Evolutionary conservation across 2,797 vertebrate species (phyloP).

Genomic region (Crenuchus spilurus): DNA sequence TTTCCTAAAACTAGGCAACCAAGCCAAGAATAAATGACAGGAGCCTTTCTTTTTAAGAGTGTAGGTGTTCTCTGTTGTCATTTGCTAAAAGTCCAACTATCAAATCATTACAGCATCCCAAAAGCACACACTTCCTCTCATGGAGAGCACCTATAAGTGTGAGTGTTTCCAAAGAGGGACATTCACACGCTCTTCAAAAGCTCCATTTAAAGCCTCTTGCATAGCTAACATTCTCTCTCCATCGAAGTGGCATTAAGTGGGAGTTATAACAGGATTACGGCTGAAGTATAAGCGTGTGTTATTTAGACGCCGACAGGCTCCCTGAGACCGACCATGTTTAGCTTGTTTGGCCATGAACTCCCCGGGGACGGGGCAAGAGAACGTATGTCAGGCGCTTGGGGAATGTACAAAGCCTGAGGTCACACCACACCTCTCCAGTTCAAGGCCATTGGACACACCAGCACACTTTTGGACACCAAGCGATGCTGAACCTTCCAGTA

Average conservation of each 20-base stretch:
- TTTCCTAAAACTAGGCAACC: not conserved
- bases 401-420: slow-evolving; percentile 23
- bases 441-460: not conserved
- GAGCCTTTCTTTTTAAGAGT: not conserved
- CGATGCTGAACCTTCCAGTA: not conserved
- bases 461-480: not conserved
- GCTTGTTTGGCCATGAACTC: not conserved
- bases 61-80: not conserved
- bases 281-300: not conserved
- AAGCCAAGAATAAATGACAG: not conserved
- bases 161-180: slow-evolving; percentile 9
- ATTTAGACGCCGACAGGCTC: not conserved
- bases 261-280: slow-evolving; percentile 15
- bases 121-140: not conserved
- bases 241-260: not conserved
- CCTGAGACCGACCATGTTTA: slow-evolving; percentile 5
- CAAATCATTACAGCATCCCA: not conserved
- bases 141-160: not conserved
- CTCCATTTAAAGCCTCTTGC: slow-evolving; percentile 1
- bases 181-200: slow-evolving; percentile 1
- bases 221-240: not conserved
- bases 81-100: not conserved
- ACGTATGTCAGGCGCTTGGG: not conserved
- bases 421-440: not conserved
- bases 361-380: not conserved